A percentile compares a stretch with the other conserved stretches of the same genome.
Conservation (phyloP, 2,888 invertebrate genomes). For the Clostera curtula region DNA sequence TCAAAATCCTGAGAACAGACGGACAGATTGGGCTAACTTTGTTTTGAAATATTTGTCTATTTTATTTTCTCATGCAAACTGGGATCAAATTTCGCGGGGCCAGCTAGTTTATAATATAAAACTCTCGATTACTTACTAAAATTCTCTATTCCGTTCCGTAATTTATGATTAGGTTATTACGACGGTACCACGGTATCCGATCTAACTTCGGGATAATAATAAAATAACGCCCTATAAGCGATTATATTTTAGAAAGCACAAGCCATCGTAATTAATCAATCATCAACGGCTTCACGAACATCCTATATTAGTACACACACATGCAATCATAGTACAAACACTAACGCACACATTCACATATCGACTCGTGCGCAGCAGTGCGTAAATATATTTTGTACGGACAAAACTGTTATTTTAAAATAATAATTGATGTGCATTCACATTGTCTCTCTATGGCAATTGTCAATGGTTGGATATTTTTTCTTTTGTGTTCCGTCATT, state of each 20-base stretch:
- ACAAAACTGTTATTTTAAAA: constrained; percentile 75
- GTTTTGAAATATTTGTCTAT: too few relatives aligned
- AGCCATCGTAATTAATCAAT: constrained; percentile 51
- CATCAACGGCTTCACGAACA: constrained; percentile 44
- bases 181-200: too few relatives aligned
- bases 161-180: too few relatives aligned
- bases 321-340: constrained; percentile 7
- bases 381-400: constrained; percentile 70
- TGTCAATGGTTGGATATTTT: constrained; percentile 48
- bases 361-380: constrained; percentile 40
- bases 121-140: too few relatives aligned
- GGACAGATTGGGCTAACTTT: too few relatives aligned
- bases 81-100: too few relatives aligned
- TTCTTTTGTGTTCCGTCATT: constrained; percentile 42
- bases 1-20: too few relatives aligned
- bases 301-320: constrained; percentile 44
- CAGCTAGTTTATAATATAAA: too few relatives aligned
- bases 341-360: constrained; percentile 17
- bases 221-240: constrained; percentile 29
- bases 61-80: too few relatives aligned
- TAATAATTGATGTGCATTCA: constrained; percentile 65
- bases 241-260: constrained; percentile 45
- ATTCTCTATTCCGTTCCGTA: too few relatives aligned
- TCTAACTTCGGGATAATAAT: too few relatives aligned
- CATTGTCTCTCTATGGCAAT: constrained; percentile 46